Conservation (phyloP, 2,797 vertebrate genomes). For the Sebastes iracundus region DNA sequence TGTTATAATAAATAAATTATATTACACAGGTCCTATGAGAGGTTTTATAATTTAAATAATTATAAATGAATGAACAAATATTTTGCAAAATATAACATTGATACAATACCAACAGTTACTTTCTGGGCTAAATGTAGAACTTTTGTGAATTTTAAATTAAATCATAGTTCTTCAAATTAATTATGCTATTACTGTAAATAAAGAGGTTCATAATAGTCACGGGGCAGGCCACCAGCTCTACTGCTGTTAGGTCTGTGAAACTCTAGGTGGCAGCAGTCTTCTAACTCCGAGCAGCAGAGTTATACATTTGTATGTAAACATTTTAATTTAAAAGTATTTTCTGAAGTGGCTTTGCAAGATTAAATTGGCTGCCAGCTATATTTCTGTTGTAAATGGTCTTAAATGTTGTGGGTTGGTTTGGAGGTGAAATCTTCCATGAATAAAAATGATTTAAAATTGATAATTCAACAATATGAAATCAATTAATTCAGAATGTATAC, state of each 20-base stretch:
- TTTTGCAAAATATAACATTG: not conserved
- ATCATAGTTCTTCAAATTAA: not conserved
- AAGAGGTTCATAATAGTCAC: not conserved
- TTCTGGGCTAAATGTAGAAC: not conserved
- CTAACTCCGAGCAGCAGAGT: not conserved
- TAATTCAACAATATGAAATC: not conserved
- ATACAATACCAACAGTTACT: not conserved
- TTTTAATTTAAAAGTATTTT: not conserved
- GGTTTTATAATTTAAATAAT: not conserved
- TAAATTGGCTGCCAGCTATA: not conserved
- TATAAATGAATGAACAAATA: not conserved
- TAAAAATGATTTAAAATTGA: not conserved
- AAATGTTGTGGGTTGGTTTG: not conserved
- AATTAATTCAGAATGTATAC: not conserved
- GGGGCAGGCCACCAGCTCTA: not conserved
- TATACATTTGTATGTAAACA: not conserved
- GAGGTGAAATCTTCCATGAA: not conserved
- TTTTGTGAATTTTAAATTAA: not conserved
- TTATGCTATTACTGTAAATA: no score
- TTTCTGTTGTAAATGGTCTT: not conserved
- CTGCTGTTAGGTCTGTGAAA: slow-evolving; percentile 24
- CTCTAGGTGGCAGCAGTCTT: slow-evolving; percentile 59
- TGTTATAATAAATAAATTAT: not conserved
- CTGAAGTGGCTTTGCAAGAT: not conserved
- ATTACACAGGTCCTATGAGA: not conserved